Evolutionary conservation across 2,797 vertebrate genomes (phyloP).

Genomic region (Sebastes hubbsi): DNA sequence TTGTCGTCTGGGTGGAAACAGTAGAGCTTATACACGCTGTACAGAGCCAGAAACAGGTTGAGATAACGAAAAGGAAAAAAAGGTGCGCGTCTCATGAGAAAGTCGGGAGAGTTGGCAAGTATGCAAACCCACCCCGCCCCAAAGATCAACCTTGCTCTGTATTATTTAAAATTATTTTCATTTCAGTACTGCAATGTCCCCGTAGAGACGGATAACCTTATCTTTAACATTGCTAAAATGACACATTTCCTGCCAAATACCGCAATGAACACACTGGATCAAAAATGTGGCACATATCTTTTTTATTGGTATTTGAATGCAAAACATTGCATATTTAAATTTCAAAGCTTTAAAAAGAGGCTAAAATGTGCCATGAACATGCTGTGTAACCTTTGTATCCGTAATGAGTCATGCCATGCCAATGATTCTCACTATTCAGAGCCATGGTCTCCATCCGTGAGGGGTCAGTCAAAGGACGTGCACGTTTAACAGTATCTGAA

Average conservation of each 20-base stretch:
- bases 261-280: background rate
- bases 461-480: background rate
- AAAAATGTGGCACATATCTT: background rate
- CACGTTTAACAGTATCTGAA: background rate
- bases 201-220: background rate
- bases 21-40: too few relatives aligned
- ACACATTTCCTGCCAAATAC: background rate
- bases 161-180: background rate
- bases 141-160: background rate
- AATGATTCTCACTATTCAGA: background rate
- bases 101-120: too few relatives aligned
- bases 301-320: conserved; percentile 8
- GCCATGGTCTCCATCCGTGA: background rate
- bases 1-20: too few relatives aligned
- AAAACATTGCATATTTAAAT: background rate
- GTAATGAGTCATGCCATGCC: background rate
- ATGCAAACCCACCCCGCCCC: background rate
- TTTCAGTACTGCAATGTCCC: background rate
- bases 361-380: background rate
- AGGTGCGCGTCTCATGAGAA: too few relatives aligned
- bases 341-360: background rate
- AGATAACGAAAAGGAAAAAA: too few relatives aligned
- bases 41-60: too few relatives aligned
- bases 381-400: background rate
- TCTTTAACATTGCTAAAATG: background rate